Percentiles rank a stretch among this genome's conserved stretches.
phyloP scores from a whole-genome alignment of 2,888 invertebrate genomes.

The Drosophila phalerata region DNA sequence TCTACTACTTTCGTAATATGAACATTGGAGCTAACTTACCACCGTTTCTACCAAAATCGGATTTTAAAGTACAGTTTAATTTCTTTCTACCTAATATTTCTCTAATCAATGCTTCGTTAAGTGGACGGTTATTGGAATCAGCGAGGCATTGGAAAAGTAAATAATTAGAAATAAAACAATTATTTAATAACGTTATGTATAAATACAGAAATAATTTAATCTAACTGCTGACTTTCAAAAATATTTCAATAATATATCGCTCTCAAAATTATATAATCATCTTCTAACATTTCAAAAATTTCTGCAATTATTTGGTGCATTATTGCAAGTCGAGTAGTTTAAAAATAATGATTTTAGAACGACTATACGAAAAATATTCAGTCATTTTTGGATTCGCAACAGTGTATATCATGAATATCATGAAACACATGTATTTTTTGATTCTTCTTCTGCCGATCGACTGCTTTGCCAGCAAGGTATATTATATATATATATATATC shows the following conservation, averaged over 20 bases:
- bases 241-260: not conserved
- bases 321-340: not conserved
- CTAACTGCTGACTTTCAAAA: not conserved
- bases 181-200: not conserved
- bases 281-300: not conserved
- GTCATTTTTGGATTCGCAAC: not conserved
- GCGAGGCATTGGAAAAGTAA: not conserved
- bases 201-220: no score
- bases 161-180: not conserved
- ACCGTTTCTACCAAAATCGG: slow-evolving; percentile 42
- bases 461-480: slow-evolving; percentile 9
- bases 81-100: slow-evolving; percentile 6
- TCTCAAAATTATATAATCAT: not conserved
- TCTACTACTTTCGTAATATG: slow-evolving; percentile 57
- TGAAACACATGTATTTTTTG: slow-evolving; percentile 5
- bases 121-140: slow-evolving; percentile 9
- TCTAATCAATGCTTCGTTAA: slow-evolving; percentile 23
- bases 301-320: not conserved
- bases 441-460: slow-evolving; percentile 1
- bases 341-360: no score
- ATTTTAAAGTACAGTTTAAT: slow-evolving; percentile 30
- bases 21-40: slow-evolving; percentile 54
- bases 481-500: no score
- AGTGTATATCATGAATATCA: not conserved
- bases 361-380: not conserved